Evolutionary conservation across 2,888 invertebrate genomes (phyloP), one percentile per base, ranked within the genome.

Genomic region (Agrotis puta): DNA sequence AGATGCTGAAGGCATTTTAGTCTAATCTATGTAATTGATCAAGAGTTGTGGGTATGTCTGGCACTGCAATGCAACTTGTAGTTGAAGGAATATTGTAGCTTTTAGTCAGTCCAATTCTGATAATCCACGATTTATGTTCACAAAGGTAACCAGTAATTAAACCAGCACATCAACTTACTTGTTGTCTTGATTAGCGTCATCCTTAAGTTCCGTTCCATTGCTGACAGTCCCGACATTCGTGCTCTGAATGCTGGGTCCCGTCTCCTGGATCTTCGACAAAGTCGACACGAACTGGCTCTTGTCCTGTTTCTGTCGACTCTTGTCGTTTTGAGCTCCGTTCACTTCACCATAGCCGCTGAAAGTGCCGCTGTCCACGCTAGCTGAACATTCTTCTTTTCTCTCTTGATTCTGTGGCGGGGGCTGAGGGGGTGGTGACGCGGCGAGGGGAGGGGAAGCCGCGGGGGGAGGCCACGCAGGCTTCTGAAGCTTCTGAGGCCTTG

Each of bases 401-500:
- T 91, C 91, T 79, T 91, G 91, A 71, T 75, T 71, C 18, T 79
- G 85, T 76, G 75, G 77, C 33, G 74, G 81, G 58, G 81, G 89
- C 64, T 90, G 91, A 66, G 96, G 85, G 7, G 98, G 98, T 47
- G 97, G 97, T 94, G 97, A 97, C 4, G 97, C 96, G 62, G 97
- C 92, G 11, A 92, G 92, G 64, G 93, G 95, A 13, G 94, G 96
- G 13, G 94, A 93, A 1, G 92, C 88, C 3, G 95, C 92, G 48
- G 96, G 86, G 0, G 98, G 98, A 1, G 98, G 98, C 97, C 98
- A 98, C 53, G 97, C 96, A 22, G 97, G 97, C 83, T 97, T 97
- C 84, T 97, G 97, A 77, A 98, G 92, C 88, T 97, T 98, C 89
- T 98, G 98, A 27, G 98, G 98, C 87, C 98, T 96, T n/a, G 98